phyloP scores from a whole-genome alignment of 2,113 vertebrate genomes.

The Aythya baeri region DNA sequence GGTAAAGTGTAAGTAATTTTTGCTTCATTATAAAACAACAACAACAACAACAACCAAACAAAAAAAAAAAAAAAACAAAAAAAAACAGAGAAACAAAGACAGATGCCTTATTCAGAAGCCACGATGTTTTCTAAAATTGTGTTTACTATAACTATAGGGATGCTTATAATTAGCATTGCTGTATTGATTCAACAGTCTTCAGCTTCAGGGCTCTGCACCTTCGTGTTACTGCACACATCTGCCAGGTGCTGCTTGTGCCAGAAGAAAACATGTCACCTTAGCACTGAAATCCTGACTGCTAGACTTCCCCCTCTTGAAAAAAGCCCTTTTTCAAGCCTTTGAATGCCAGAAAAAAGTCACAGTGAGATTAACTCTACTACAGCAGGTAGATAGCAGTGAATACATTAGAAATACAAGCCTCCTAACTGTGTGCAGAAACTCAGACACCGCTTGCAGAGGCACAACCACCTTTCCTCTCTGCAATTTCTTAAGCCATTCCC shows the following conservation, averaged over 20 bases:
- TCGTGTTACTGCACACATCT: neutral
- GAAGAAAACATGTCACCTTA: neutral
- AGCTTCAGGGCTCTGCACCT: neutral
- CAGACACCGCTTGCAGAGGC: neutral
- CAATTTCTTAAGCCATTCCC: accelerated
- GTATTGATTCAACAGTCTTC: neutral
- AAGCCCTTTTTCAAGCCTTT: neutral
- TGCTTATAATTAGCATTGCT: neutral
- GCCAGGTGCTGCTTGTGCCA: neutral
- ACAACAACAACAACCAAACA: no score
- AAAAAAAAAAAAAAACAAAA: neutral
- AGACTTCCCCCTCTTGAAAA: neutral
- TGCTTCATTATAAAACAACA: neutral
- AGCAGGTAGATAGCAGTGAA: neutral
- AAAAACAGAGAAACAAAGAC: neutral
- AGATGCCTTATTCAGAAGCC: neutral
- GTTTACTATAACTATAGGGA: neutral
- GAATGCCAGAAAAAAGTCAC: neutral
- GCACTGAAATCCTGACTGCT: neutral
- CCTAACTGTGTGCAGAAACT: accelerated
- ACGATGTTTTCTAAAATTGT: neutral
- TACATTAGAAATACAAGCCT: neutral
- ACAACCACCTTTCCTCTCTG: neutral
- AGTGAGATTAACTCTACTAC: neutral
- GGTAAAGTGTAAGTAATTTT: neutral